Evolutionary conservation across 2,888 invertebrate genomes (phyloP).

Genomic region (Labia minor): DNA sequence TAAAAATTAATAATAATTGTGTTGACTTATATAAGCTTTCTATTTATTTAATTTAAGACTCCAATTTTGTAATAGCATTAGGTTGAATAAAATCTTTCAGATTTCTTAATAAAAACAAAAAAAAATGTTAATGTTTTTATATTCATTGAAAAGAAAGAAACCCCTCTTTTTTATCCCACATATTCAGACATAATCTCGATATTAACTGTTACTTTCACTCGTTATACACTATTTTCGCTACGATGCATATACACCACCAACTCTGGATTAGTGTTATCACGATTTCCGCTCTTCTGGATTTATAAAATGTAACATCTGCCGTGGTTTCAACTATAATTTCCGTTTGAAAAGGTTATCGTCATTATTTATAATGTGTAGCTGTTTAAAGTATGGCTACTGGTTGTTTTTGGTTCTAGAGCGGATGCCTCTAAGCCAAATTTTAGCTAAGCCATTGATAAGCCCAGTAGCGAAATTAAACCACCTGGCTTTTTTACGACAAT

Average conservation of each 20-base stretch:
- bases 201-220: neutral
- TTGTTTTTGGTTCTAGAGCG: neutral
- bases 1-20: too few species aligned
- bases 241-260: neutral
- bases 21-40: too few species aligned
- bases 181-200: constrained; percentile 1
- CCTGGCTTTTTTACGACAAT: neutral
- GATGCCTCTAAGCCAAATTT: neutral
- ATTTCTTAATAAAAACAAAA: too few species aligned
- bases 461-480: neutral
- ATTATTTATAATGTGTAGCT: constrained; percentile 24
- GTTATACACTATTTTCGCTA: neutral
- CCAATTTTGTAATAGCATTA: too few species aligned
- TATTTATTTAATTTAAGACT: too few species aligned
- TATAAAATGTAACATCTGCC: neutral
- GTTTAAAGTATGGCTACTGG: constrained; percentile 16
- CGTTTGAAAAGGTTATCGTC: constrained; percentile 24
- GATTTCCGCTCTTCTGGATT: neutral
- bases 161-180: too few species aligned
- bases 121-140: too few species aligned
- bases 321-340: constrained; percentile 23
- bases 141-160: too few species aligned
- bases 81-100: too few species aligned
- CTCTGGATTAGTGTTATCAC: neutral
- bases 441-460: constrained; percentile 13